Base-by-base conservation (phyloP, 2,113 vertebrate species). In the Gila orcuttii region DNA sequence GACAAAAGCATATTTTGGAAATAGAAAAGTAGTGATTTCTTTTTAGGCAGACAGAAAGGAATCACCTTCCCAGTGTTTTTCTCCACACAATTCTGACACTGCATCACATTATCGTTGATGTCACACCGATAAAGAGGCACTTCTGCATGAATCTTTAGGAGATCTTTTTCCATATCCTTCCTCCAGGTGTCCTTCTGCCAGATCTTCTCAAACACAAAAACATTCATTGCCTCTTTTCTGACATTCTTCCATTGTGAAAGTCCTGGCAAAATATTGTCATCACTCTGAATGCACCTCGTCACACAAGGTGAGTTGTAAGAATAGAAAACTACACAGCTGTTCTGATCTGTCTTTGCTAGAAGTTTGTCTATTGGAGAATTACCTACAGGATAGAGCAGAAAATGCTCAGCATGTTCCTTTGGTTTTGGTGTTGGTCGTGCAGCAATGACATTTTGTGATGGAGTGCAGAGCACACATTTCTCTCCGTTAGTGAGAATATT, bases 71-170 rank as follows among this genome's bases (percentile, higher is more conserved):
- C 33, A 39, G 68, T 23, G 17, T 73, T 10, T 21, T 11, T 10
- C 19, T 39, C 10, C 36, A 73, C 21, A 42, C 69, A 73, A 1
- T 73, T 12, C 69, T 73, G 33, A 42, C 68, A 71, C 33, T 69
- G 3, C 33, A 71, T 6, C 36, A 4, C 69, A 42, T 42, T 73
- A 21, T n/a, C 4, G 4, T 12, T 55, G 5, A 6, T n/a, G 59
- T 60, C 2, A n/a, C 69, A 73, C 3, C 36, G 74, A 55, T 77
- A 77, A 55, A 77, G 74, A 50, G 74, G 74, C 8, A 77, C 3
- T 9, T 19, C 1, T 3, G 0, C 7, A 31, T 77, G 0, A 31
- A 77, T 52, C 25, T 19, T 55, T 33, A n/a, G 2, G 21, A 74
- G 5, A 8, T 73, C 36, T 42, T 42, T 36, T 7, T 15, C 28